phyloP scores from a whole-genome alignment of 2,888 invertebrate genomes.

The Orthonevra nobilis region DNA sequence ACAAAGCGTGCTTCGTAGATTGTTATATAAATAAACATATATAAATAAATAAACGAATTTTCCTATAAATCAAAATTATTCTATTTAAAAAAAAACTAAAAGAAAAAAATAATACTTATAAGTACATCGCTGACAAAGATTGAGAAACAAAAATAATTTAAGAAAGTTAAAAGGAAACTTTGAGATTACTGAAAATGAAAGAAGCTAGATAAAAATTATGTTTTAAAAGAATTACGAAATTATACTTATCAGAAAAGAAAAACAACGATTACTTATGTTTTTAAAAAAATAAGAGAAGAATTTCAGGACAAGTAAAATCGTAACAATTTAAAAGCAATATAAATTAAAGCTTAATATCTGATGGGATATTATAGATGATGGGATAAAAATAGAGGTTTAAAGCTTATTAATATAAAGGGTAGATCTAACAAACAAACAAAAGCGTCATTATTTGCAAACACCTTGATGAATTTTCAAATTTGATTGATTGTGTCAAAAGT shows the following conservation, averaged over 20 bases:
- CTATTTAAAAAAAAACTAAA: neutral
- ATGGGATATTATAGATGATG: no score
- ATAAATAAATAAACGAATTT: neutral
- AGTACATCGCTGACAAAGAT: neutral
- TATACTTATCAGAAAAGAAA: neutral
- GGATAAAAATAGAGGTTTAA: no score
- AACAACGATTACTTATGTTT: slow-evolving; percentile 32
- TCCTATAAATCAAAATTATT: slow-evolving; percentile 32
- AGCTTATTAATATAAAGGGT: no score
- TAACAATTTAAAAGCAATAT: no score
- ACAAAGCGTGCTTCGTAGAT: slow-evolving; percentile 39
- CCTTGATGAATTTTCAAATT: no score
- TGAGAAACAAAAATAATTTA: neutral
- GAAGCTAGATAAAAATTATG: slow-evolving; percentile 1
- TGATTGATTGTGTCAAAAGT: no score
- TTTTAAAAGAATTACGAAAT: neutral
- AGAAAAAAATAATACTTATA: neutral
- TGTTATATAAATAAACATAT: neutral
- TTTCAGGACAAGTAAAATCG: no score
- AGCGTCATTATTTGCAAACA: no score
- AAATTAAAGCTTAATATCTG: no score
- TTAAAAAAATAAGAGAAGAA: neutral
- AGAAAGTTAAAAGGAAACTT: neutral
- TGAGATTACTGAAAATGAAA: neutral
- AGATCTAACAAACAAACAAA: no score